Conservation (phyloP, 2,888 invertebrate species). For the Zhuqinia jingwanae region DNA sequence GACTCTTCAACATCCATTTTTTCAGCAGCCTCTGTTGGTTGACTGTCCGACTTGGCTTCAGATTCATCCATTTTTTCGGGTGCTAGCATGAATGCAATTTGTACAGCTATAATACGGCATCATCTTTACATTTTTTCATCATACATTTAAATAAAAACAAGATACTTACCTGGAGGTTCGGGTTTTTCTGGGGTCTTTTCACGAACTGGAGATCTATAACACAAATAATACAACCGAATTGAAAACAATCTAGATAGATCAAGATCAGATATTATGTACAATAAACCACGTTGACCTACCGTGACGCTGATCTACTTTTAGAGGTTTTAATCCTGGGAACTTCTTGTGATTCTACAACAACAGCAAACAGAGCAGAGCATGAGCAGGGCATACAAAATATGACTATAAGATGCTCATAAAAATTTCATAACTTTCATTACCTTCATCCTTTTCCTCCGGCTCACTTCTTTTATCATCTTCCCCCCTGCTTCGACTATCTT, state of each 20-base stretch:
- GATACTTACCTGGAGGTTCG: constrained; percentile 13
- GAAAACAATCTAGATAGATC: not conserved
- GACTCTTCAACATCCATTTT: constrained; percentile 52
- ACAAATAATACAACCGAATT: constrained; percentile 1
- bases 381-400: too few species aligned
- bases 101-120: too few species aligned
- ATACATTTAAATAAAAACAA: not conserved
- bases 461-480: constrained; percentile 39
- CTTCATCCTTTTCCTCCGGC: constrained; percentile 54
- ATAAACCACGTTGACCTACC: not conserved
- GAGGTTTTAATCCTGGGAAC: too few species aligned
- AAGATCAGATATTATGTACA: not conserved
- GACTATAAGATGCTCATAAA: not conserved
- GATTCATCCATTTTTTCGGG: not conserved
- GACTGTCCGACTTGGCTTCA: constrained; percentile 24
- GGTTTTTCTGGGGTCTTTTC: constrained; percentile 36
- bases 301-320: constrained; percentile 3
- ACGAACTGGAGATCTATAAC: constrained; percentile 52
- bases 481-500: constrained; percentile 35
- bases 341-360: too few species aligned
- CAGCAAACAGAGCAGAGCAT: too few species aligned
- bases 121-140: too few species aligned
- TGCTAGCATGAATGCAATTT: not conserved
- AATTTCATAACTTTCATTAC: not conserved
- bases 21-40: constrained; percentile 32